Conservation (phyloP, 2,888 invertebrate genomes). For the Calliphora vomitoria region DNA sequence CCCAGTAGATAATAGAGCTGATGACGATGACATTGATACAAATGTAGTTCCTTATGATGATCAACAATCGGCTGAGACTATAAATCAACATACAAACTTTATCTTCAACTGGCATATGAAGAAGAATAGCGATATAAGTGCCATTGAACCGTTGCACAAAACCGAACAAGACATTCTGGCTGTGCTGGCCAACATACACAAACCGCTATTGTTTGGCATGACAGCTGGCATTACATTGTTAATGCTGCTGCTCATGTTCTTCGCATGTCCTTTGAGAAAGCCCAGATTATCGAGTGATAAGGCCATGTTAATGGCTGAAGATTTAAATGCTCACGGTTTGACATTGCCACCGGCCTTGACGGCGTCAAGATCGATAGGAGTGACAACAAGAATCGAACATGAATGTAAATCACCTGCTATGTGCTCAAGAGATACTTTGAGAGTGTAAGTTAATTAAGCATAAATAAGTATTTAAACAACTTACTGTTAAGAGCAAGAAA, state of each 20-base stretch:
- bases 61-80: conserved; percentile 75
- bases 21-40: conserved; percentile 64
- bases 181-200: conserved; percentile 78
- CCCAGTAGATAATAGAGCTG: conserved; percentile 48
- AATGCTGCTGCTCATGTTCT: conserved; percentile 76
- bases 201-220: conserved; percentile 78
- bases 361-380: conserved; percentile 63
- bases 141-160: conserved; percentile 77
- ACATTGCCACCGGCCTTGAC: conserved; percentile 75
- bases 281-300: conserved; percentile 78
- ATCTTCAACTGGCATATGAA: conserved; percentile 77
- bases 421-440: conserved; percentile 77
- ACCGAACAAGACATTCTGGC: conserved; percentile 77
- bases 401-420: conserved; percentile 76
- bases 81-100: conserved; percentile 76
- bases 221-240: conserved; percentile 78
- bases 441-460: conserved; percentile 76
- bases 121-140: conserved; percentile 77
- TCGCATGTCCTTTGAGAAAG: conserved; percentile 76
- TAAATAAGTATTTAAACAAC: conserved; percentile 4
- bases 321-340: conserved; percentile 75
- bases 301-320: conserved; percentile 78
- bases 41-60: conserved; percentile 72
- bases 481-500: background rate
- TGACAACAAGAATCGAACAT: conserved; percentile 67